A percentile compares a stretch with the other conserved stretches of the same genome.
Conservation (phyloP, 2,888 invertebrate species). For the Alcis repandata region DNA sequence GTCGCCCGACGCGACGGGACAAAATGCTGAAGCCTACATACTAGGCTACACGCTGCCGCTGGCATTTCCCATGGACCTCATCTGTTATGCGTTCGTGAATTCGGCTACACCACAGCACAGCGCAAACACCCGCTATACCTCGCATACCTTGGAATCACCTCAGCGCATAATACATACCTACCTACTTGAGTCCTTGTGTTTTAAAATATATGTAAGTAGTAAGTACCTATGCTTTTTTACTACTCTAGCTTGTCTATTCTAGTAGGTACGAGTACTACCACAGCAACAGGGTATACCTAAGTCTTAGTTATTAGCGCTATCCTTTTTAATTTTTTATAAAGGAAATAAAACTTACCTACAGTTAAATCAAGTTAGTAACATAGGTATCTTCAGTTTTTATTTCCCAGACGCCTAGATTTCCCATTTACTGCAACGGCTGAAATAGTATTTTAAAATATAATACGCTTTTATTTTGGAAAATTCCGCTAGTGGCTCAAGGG, state of each 20-base stretch:
- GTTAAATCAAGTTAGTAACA: background rate
- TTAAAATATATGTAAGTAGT: too few relatives aligned
- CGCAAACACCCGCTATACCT: too few relatives aligned
- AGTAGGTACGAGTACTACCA: too few relatives aligned
- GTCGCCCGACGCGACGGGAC: background rate
- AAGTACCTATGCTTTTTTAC: too few relatives aligned
- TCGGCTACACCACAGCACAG: background rate
- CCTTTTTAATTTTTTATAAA: too few relatives aligned
- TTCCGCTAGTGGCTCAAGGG: conserved; percentile 83
- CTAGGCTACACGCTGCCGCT: background rate
- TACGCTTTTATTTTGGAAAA: conserved; percentile 84
- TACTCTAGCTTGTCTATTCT: too few relatives aligned
- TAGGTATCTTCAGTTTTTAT: conserved; percentile 30
- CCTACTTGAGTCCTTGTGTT: too few relatives aligned
- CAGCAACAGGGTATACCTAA: too few relatives aligned
- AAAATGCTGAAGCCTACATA: background rate
- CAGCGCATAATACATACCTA: too few relatives aligned
- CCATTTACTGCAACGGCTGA: conserved; percentile 69
- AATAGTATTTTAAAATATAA: conserved; percentile 85
- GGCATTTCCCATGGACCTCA: background rate
- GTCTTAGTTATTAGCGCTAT: too few relatives aligned
- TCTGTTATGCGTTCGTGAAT: background rate
- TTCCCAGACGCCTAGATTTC: conserved; percentile 56
- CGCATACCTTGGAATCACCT: too few relatives aligned
- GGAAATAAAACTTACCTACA: too few relatives aligned